Evolutionary conservation across 2,113 vertebrate genomes (phyloP), one percentile per base, ranked within the genome.

Genomic region (Syngnathus scovelli): DNA sequence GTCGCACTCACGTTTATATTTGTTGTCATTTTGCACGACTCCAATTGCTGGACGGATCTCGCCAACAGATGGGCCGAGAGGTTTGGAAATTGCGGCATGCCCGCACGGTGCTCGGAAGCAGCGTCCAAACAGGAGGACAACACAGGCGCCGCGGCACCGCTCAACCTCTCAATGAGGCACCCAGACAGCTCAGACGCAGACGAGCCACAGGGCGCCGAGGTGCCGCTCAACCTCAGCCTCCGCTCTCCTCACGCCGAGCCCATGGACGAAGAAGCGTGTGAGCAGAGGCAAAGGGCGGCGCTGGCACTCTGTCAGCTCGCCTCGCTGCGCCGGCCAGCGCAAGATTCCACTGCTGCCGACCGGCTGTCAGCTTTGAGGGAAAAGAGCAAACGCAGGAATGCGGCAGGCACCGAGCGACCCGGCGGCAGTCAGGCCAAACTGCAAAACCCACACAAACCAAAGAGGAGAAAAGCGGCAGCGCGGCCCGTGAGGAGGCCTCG

Each of bases 221-320:
- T 90, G 68, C 95, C 96, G 13, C 90, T 99, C 27, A 95, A 99
- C 69, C 95, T 98, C 58, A 96, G 95, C 0, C 91, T 98, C 49
- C 93, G 92, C 85, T 89, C 90, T 18, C 81, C 90, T 68, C 84
- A 90, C 64, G 10, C 6, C 2, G 54, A 36, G 51, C 65, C 0
- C 68, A 1, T 68, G 8, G 85, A 86, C 0, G 89, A 90, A 27
- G 94, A 96, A 67, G 86, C 86, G 27, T 90, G 90, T 5, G 95
- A 97, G 0, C 94, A 95, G 85, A 94, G 96, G 80, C 95, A 95
- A 84, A 94, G 92, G 0, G 97, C 96, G 0, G 97, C 96, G 0
- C 92, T 99, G 44, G 95, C 97, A 0, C 94, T 99, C 66, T 98
- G 96, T 78, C 96, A 98, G 76, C 88, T 99, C 21, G 94, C 96